Evolutionary conservation across 2,888 invertebrate genomes (phyloP), one percentile per base, ranked within the genome.

Genomic region (Marasmarcha lunaedactyla): DNA sequence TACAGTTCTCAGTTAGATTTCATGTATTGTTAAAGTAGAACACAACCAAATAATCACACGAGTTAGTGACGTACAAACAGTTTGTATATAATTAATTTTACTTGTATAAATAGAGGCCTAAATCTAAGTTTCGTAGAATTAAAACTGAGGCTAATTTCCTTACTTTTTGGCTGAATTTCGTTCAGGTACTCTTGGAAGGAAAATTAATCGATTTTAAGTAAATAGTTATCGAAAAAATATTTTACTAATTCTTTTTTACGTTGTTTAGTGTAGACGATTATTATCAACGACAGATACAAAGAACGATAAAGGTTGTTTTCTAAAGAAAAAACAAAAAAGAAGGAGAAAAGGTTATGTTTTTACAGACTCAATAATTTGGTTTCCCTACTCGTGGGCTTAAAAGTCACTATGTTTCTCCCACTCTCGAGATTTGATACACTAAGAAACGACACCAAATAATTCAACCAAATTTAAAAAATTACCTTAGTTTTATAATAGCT

Each of bases 11-110:
- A 61, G 63, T 62, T 60, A 71, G 57, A 49, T 62, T 20, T 20
- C 7, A 20, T 70, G 71, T 55, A 54, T 57, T 67, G 65, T 71
- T 70, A 70, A 61, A 54, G 65, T 68, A 71, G 55, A 71, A 78
- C 79, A 79, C 79, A 81, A 79, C 79, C 78, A 69, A 78, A 71
- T 71, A 68, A 76, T 78, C 78, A 77, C 79, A 70, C 78, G 59
- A 63, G 71, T 73, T 70, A 69, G 71, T 72, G 66, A 61, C 59
- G 55, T 59, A 68, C 54, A 63, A 57, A 13, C 9, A 34, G 34
- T 11, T 34, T 34, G 7, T 14, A 34, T 48, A 20, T 44, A 42
- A 41, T 42, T 40, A 50, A 45, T 36, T 39, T 38, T 42, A 38
- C 48, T 46, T 38, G 14, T 42, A 45, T 47, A 43, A 47, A 20